phyloP scores from a whole-genome alignment of 2,888 invertebrate genomes.

The Coenonympha glycerion region DNA sequence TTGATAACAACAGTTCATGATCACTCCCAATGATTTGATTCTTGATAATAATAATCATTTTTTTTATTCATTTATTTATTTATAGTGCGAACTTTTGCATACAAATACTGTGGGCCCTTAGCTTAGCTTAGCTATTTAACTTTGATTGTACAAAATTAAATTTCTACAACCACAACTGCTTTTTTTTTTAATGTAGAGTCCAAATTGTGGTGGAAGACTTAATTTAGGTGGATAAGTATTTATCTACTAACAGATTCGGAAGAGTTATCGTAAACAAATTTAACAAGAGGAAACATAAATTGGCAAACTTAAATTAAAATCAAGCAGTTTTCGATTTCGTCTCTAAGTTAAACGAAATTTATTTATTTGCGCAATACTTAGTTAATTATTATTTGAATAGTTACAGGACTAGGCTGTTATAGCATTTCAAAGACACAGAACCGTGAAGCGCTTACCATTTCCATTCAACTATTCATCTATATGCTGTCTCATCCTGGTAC shows the following conservation, averaged over 20 bases:
- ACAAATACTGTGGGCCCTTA: too few relatives aligned
- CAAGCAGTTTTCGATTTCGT: conserved; percentile 32
- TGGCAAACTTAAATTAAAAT: conserved; percentile 35
- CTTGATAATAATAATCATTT: too few relatives aligned
- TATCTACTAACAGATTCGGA: conserved; percentile 29
- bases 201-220: too few relatives aligned
- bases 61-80: too few relatives aligned
- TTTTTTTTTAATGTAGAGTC: too few relatives aligned
- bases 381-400: background rate
- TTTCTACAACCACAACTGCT: too few relatives aligned
- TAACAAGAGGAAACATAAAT: conserved; percentile 33
- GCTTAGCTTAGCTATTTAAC: too few relatives aligned
- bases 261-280: conserved; percentile 29
- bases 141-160: too few relatives aligned
- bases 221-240: conserved; percentile 28
- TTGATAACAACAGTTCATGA: too few relatives aligned
- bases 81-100: too few relatives aligned
- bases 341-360: conserved; percentile 26
- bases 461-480: background rate
- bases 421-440: conserved; percentile 1
- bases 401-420: background rate
- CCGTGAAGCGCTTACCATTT: conserved; percentile 3
- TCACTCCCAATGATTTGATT: too few relatives aligned
- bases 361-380: conserved; percentile 14
- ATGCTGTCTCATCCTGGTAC: background rate